Conservation (phyloP, 2,888 invertebrate species). For the Catocala nupta region DNA sequence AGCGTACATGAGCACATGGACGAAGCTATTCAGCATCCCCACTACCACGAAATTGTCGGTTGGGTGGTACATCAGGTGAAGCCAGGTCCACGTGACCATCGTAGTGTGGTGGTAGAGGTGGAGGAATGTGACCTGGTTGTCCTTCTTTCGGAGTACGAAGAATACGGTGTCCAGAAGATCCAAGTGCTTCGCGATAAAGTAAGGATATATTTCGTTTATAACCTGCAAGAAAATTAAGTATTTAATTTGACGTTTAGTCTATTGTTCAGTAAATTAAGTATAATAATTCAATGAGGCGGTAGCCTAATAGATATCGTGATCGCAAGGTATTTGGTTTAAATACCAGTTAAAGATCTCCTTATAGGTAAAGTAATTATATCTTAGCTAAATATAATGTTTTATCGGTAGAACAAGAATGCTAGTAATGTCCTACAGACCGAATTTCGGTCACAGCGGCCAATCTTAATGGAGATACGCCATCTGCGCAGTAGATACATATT, state of each 20-base stretch:
- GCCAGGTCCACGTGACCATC: slow-evolving; percentile 93
- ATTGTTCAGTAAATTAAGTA: no score
- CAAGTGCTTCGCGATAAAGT: slow-evolving; percentile 92
- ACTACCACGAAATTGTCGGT: slow-evolving; percentile 93
- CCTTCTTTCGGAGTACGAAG: slow-evolving; percentile 94
- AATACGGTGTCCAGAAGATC: slow-evolving; percentile 94
- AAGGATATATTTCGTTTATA: slow-evolving; percentile 87
- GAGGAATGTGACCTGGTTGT: slow-evolving; percentile 93
- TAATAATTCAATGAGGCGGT: no score
- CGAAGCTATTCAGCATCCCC: slow-evolving; percentile 91
- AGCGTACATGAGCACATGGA: slow-evolving; percentile 94
- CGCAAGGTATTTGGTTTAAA: no score
- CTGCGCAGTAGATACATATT: no score
- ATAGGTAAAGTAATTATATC: no score
- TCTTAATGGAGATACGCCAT: no score
- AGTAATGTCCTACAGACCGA: no score
- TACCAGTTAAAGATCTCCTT: no score
- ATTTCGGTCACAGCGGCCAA: no score
- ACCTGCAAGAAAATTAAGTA: slow-evolving; percentile 65
- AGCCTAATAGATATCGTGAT: no score
- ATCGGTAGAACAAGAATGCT: no score
- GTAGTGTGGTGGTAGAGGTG: slow-evolving; percentile 95
- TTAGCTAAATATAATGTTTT: no score
- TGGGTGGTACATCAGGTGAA: slow-evolving; percentile 91
- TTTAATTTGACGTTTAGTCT: not conserved